phyloP scores from a whole-genome alignment of 37 sponge, comb jelly and placozoan genomes.

The Chondrilla cf. caribensis region DNA sequence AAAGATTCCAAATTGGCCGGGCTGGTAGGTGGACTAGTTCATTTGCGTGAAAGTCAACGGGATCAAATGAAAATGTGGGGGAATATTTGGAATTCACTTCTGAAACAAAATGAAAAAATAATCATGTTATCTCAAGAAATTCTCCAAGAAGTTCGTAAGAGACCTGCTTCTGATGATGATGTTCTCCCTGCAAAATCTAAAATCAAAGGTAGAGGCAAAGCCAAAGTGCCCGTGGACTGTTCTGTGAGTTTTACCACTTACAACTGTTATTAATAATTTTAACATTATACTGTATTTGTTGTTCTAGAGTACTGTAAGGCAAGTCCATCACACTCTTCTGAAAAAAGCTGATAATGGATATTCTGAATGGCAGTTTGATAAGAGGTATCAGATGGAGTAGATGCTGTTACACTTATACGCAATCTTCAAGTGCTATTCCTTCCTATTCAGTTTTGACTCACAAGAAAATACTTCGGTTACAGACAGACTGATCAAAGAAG shows the following conservation, averaged over 20 bases:
- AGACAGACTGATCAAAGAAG: background rate
- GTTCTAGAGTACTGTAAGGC: slow-evolving; percentile 5
- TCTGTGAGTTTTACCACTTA: slow-evolving; percentile 4
- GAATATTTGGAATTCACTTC: background rate
- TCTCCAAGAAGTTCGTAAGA: background rate
- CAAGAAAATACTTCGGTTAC: background rate
- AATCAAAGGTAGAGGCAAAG: background rate
- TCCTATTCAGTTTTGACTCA: background rate
- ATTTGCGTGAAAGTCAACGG: background rate
- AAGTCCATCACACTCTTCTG: background rate
- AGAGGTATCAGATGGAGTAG: background rate
- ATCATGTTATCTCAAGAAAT: background rate
- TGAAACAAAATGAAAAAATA: background rate
- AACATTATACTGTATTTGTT: background rate
- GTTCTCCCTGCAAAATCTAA: no score
- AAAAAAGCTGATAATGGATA: background rate
- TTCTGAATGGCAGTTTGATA: background rate
- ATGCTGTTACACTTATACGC: background rate
- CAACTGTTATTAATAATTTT: background rate
- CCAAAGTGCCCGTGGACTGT: background rate
- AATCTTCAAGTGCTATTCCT: background rate
- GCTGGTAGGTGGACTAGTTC: background rate
- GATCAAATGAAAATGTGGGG: background rate
- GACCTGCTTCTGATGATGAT: no score
- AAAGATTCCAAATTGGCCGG: background rate